Evolutionary conservation across 2,888 invertebrate species (phyloP).

Genomic region (Parnassius glacialis): DNA sequence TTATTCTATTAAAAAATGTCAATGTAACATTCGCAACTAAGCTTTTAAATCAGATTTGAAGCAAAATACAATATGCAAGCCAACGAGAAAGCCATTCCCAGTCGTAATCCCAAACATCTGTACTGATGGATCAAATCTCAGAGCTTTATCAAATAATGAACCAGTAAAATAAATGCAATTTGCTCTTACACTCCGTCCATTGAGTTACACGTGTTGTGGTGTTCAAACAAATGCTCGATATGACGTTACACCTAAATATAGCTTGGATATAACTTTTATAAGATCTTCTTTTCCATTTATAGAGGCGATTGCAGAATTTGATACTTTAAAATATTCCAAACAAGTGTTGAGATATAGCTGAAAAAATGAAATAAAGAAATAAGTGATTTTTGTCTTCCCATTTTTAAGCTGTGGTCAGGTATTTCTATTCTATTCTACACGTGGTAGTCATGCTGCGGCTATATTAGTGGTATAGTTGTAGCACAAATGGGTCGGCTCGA

Average conservation of each 20-base stretch:
- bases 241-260: constrained; percentile 48
- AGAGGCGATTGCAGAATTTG: constrained; percentile 27
- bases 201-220: constrained; percentile 30
- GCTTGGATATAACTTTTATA: constrained; percentile 60
- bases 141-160: constrained; percentile 6
- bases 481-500: no score
- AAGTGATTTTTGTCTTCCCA: no score
- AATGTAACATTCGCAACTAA: no score
- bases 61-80: no score
- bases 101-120: constrained; percentile 14
- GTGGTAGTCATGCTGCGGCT: no score
- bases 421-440: no score
- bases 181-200: constrained; percentile 9
- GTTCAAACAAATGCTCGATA: constrained; percentile 39
- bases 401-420: no score
- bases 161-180: constrained; percentile 20
- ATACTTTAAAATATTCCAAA: constrained; percentile 30
- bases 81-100: not conserved
- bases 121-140: not conserved
- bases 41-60: no score
- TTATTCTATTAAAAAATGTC: no score
- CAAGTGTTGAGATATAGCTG: no score
- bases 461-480: no score
- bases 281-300: constrained; percentile 38
- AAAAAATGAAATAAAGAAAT: no score